Base-by-base conservation (phyloP, 2,113 vertebrate species). In the Crypturellus undulatus region DNA sequence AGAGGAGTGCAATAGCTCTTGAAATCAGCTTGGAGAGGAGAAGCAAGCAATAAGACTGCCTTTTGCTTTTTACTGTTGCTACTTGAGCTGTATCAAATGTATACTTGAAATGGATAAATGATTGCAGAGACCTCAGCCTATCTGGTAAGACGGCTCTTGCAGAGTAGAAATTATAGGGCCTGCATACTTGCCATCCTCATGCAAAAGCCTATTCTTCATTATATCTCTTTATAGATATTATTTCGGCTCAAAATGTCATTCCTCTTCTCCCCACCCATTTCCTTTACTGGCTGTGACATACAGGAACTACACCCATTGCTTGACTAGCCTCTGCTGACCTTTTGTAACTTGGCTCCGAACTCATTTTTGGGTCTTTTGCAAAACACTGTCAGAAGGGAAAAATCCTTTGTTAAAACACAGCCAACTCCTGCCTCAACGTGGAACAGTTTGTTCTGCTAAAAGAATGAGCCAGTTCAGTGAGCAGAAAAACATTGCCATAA, bases 341-440 rank as follows among this genome's bases (percentile, higher is more conserved):
- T 98, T 98, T 98, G 98, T 98, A 97, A 98, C 98, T 98, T 98
- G 98, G 98, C 98, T 98, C 95, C 96, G 97, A 97, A 97, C 97
- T 98, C 96, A 96, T 97, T 98, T 96, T 97, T 97, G 96, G 97
- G 97, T 97, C 98, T 97, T 98, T 97, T 97, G 97, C 97, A 98
- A 98, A 98, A 98, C 97, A 97, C 96, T 97, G 97, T 97, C 96
- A 91, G 92, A 97, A 97, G 96, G 97, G 97, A 92, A 87, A 90
- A 96, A 97, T 97, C 98, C 97, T 98, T 98, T 98, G 97, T 98
- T 98, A 98, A 98, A 98, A 98, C 96, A 94, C 96, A 98, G 98
- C 98, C 98, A 98, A 97, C 96, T 98, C 97, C 97, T 98, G 97
- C 97, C 96, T 98, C 95, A 97, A 95, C 65, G 95, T 95, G 96